Evolutionary conservation across 1,140 invertebrate species (phyloP).

Genomic region (Musca vetustissima): DNA sequence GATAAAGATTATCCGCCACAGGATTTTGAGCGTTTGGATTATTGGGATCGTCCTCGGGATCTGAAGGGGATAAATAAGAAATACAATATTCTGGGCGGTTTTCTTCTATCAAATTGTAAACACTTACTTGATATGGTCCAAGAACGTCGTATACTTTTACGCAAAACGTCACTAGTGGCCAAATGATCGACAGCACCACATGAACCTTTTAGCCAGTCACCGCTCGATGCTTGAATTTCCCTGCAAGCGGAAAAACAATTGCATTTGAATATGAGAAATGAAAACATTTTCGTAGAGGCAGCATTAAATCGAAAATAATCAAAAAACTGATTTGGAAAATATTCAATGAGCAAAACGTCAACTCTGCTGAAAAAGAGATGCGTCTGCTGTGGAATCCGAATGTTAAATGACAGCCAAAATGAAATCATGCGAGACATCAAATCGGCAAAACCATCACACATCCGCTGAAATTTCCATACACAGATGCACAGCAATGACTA

Average conservation of each 20-base stretch:
- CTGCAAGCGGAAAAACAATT: constrained; percentile 59
- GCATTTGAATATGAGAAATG: constrained; percentile 28
- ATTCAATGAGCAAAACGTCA: not conserved
- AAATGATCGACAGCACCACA: constrained; percentile 58
- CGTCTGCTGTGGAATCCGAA: constrained; percentile 10
- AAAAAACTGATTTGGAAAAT: not conserved
- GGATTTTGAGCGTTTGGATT: constrained; percentile 48
- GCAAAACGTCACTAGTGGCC: constrained; percentile 66
- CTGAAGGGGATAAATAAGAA: constrained; percentile 27
- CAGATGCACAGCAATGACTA: not conserved
- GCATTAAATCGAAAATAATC: too few relatives aligned
- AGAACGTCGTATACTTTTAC: constrained; percentile 66
- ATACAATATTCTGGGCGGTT: not conserved
- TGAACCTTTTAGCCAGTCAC: constrained; percentile 68
- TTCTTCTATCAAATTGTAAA: too few relatives aligned
- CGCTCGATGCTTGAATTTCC: constrained; percentile 68
- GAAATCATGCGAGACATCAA: constrained; percentile 11
- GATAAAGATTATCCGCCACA: constrained; percentile 48
- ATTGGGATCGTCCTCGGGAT: constrained; percentile 54
- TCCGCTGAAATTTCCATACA: constrained; percentile 10
- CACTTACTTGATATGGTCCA: constrained; percentile 72
- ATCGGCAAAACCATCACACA: constrained; percentile 3
- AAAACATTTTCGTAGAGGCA: constrained; percentile 27
- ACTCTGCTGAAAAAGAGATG: constrained; percentile 1
- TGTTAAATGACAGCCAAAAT: constrained; percentile 12